phyloP scores from a whole-genome alignment of 1,140 invertebrate species.

The Geopemphigus sp. region DNA sequence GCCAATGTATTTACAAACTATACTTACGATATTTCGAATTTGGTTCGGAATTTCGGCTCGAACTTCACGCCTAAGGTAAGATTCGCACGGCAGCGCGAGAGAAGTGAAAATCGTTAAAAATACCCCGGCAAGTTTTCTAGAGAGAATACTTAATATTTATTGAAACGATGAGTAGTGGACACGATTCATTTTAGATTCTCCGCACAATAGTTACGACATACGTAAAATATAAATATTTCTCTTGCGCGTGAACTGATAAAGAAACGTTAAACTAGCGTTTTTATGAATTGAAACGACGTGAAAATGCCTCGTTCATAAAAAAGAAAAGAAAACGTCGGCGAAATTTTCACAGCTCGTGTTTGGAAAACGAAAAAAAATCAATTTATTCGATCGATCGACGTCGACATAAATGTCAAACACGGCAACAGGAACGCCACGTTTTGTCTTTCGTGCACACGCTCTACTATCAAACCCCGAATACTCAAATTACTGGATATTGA shows the following conservation, averaged over 20 bases:
- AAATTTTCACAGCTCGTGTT: not conserved
- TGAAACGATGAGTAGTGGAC: too few relatives aligned
- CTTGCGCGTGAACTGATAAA: not conserved
- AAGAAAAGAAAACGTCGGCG: too few relatives aligned
- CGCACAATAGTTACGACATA: too few relatives aligned
- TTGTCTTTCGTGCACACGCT: not conserved
- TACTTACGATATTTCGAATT: too few relatives aligned
- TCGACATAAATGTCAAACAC: constrained; percentile 10
- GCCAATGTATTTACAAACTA: too few relatives aligned
- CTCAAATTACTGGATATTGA: constrained; percentile 5
- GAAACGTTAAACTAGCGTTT: not conserved
- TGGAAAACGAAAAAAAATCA: not conserved
- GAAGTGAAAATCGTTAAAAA: too few relatives aligned
- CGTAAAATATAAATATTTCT: not conserved
- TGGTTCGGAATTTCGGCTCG: too few relatives aligned
- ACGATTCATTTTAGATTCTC: too few relatives aligned
- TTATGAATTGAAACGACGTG: not conserved
- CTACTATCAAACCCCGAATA: not conserved
- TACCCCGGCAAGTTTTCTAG: too few relatives aligned
- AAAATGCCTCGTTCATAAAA: not conserved
- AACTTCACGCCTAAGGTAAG: too few relatives aligned
- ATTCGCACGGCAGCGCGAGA: too few relatives aligned
- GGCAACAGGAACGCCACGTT: not conserved
- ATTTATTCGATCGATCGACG: not conserved
- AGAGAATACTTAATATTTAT: too few relatives aligned